phyloP scores from a whole-genome alignment of 2,797 vertebrate genomes.

The Spondyliosoma cantharus region DNA sequence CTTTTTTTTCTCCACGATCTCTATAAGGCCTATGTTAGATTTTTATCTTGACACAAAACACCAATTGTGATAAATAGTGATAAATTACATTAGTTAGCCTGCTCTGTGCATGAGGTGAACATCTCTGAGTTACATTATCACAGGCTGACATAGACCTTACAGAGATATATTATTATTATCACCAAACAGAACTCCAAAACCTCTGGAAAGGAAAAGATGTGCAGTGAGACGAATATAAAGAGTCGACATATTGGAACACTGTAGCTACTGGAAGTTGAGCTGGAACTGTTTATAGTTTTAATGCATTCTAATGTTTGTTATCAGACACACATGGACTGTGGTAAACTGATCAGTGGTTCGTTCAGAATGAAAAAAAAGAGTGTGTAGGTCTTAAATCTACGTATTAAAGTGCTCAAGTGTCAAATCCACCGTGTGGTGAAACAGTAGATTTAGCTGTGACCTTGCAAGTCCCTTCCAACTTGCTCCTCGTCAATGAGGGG shows the following conservation, averaged over 20 bases:
- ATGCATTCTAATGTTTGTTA: constrained; percentile 29
- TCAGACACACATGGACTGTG: background rate
- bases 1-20: constrained; percentile 8
- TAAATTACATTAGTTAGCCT: constrained; percentile 30
- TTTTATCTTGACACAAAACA: constrained; percentile 47
- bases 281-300: background rate
- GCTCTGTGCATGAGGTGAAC: constrained; percentile 43
- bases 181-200: constrained; percentile 5
- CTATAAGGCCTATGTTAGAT: constrained; percentile 44
- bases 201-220: constrained; percentile 14
- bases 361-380: constrained; percentile 25
- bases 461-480: constrained; percentile 35
- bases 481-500: constrained; percentile 27
- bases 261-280: constrained; percentile 8
- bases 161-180: background rate
- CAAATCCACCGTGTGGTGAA: constrained; percentile 47
- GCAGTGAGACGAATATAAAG: constrained; percentile 10
- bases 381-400: constrained; percentile 43
- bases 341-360: constrained; percentile 38
- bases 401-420: constrained; percentile 74
- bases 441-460: constrained; percentile 47
- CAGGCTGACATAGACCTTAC: constrained; percentile 40
- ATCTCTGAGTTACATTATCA: constrained; percentile 35
- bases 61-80: constrained; percentile 44
- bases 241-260: background rate